Base-by-base conservation (phyloP, 2,888 invertebrate genomes). In the Malthinus seriepunctatus region DNA sequence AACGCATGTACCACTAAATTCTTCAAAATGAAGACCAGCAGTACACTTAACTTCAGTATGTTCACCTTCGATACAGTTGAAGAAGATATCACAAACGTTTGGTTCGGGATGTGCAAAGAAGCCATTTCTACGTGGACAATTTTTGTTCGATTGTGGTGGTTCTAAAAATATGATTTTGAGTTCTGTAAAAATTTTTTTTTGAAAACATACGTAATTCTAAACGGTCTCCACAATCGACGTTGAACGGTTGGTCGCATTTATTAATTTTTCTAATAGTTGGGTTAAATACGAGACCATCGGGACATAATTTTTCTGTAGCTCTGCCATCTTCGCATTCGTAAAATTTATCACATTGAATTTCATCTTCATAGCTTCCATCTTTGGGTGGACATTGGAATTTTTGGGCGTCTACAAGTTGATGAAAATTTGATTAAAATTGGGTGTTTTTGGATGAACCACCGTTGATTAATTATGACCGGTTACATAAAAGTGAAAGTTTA, bases 211-310 rank as follows among this genome's bases (percentile, higher is more conserved):
- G 95, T 64, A 94, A 83, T 79, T 93, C 91, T 48, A 88, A 86
- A 75, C 94, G 87, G 76, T 93, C 92, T 50, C 90, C 93, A 72
- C 95, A 95, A 76, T 94, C 94, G 12, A 93, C 92, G 73, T 93
- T 93, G 86, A 93, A 94, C 73, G 93, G 90, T 75, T 93, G 93
- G 80, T 95, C 95, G 75, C 95, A 95, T 76, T 94, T 93, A 83
- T 93, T 94, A 75, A 90, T 83, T 80, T 92, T 92, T 71, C 93
- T 87, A 76, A 90, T 93, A 66, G 86, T 79, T 1, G 87, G 90
- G 81, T 95, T 94, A 78, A 94, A 95, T 48, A 95, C 92, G 34
- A 95, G 82, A 60, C 95, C 95, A 76, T 95, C 95, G 4, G 93
- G 90, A 72, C 95, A 95, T 3, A 91, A 79, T 77, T 91, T 91